Base-by-base conservation (phyloP, 2,113 vertebrate species). In the Cariama cristata region DNA sequence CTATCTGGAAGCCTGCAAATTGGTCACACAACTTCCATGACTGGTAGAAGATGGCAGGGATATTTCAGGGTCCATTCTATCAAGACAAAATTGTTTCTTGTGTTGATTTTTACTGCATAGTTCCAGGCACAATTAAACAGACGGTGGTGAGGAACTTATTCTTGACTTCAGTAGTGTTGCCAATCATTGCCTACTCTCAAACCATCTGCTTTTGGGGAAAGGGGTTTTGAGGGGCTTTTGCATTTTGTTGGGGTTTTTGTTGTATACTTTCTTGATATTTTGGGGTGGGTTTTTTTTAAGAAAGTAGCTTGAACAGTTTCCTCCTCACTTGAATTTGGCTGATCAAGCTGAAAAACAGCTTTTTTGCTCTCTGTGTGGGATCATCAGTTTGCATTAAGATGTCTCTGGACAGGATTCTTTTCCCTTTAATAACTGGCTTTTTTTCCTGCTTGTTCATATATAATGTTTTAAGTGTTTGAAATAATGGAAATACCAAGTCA, bases 51-150 rank as follows among this genome's bases (percentile, higher is more conserved):
- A 47, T 47, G 14, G 47, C 27, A 91, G 44, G 52, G 33, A 45
- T 67, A 44, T 64, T 92, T 79, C 73, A 66, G 58, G 10, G 52
- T 66, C 81, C 56, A 14, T 95, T 33, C 47, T 77, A 38, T 73
- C 73, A 88, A 63, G n/a, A 66, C 83, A 53, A 68, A 26, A 45
- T 7, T 44, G 26, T 16, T 66, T 62, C 33, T 45, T 84, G 22
- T 35, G 22, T 67, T 68, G 60, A 33, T 76, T 91, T 86, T 69
- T 26, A 92, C 88, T 90, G 50, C 40, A 16, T 27, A 27, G 45
- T 72, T 96, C 72, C 79, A 95, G 64, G 63, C 60, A 80, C 30
- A 86, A 68, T 56, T 83, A 55, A 89, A 62, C 86, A 96, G 90
- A 90, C 82, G 90, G 53, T 76, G 63, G 20, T 21, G 11, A 76